Base-by-base conservation (phyloP, 2,888 invertebrate species). In the Conomelus anceps region DNA sequence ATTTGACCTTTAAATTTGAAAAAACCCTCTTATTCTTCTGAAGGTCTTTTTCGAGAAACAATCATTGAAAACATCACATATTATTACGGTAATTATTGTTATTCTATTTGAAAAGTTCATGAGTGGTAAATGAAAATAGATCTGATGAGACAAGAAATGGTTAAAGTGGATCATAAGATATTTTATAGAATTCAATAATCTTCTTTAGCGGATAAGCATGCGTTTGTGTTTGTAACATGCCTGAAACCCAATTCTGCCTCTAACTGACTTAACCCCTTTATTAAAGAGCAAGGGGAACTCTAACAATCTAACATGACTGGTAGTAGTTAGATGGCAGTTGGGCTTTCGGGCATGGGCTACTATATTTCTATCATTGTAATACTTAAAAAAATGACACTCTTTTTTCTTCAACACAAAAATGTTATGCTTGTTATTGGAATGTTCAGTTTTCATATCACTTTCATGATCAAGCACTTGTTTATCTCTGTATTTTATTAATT, bases 311-410 rank as follows among this genome's bases (percentile, higher is more conserved):
- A 89, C 84, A 41, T 23, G 23, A 41, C 84, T 23, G 88, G 88
- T 88, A 41, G 88, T 63, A 23, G 88, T 84, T 88, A 84, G 88
- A 88, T 63, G 88, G 24, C 89, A 86, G 87, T 41, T 89, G 87
- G 84, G 63, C 34, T 87, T 89, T 89, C 24, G 86, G 89, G 63
- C 86, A 63, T 87, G 89, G 22, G 84, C 23, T 22, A 13, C 20
- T 63, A 63, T 4, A n/a, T 63, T n/a, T 63, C 63, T 63, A n/a
- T 63, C 1, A 63, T 63, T 63, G 63, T 63, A n/a, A 9, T 13
- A 63, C 63, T 63, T 1, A 17, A 34, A n/a, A n/a, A n/a, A n/a
- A n/a, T n/a, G n/a, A n/a, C n/a, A n/a, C n/a, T n/a, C 63, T 63
- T 63, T 63, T 0, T 63, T 63, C 63, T 63, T n/a, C 13, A 63